These are phyloP conservation scores for Nibea albiflora DNA, from an alignment of 2,113 vertebrate genomes.

Conservation along the genomic window DNA sequence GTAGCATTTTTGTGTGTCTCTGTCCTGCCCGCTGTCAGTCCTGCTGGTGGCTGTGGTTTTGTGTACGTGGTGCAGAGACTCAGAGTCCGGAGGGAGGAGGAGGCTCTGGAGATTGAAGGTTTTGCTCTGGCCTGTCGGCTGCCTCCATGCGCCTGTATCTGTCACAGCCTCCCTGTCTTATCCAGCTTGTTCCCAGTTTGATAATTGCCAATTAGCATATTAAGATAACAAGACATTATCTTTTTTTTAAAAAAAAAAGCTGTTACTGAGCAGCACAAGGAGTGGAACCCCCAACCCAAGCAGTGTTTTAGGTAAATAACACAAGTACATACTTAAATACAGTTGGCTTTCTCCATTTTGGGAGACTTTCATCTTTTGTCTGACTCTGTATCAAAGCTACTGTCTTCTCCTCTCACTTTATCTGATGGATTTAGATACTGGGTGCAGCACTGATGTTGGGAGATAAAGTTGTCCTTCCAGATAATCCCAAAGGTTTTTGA, in stretches of 20 bases:
- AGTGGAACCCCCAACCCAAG: no score
- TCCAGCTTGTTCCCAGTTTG: neutral
- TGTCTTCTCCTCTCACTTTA: neutral
- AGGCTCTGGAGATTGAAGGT: constrained; percentile 33
- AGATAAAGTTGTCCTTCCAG: neutral
- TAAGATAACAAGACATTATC: neutral
- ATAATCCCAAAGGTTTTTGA: neutral
- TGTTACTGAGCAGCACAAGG: neutral
- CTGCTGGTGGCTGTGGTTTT: constrained; percentile 72
- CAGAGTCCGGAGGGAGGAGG: constrained; percentile 51
- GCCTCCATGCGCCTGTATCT: neutral
- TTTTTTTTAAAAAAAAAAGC: neutral
- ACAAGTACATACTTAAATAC: no score
- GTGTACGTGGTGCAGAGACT: constrained; percentile 70
- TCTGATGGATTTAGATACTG: neutral
- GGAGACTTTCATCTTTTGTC: neutral
- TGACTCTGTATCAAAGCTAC: neutral
- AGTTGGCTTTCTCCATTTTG: neutral
- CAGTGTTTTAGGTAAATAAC: no score
- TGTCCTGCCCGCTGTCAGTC: constrained; percentile 30
- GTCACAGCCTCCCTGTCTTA: neutral
- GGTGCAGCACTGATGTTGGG: neutral
- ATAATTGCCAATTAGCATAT: neutral
- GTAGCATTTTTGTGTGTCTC: constrained; percentile 55
- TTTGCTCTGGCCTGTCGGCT: neutral